Percentiles rank a stretch among this genome's conserved stretches.
Conservation (phyloP, 1,140 invertebrate genomes). For the Drosophila pandora region DNA sequence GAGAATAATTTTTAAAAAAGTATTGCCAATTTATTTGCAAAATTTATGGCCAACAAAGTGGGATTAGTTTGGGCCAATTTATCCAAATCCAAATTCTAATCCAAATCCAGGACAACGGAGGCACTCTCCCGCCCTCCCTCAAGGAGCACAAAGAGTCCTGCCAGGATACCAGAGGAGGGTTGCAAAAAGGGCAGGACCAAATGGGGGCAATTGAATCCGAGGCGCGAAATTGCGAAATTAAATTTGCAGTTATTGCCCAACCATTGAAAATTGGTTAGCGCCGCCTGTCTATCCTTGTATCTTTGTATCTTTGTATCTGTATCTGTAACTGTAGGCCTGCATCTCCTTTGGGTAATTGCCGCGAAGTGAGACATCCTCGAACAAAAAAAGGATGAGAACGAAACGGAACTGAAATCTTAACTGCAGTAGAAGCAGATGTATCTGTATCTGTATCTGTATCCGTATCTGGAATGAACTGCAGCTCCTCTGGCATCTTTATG, state of each 20-base stretch:
- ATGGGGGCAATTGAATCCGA: constrained; percentile 32
- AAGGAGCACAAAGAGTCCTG: constrained; percentile 16
- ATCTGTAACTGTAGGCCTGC: constrained; percentile 9
- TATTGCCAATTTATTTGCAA: constrained; percentile 54
- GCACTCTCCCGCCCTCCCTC: constrained; percentile 12
- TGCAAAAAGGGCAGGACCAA: not conserved
- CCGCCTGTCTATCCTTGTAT: constrained; percentile 45
- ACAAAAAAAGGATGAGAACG: constrained; percentile 15
- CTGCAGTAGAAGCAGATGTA: constrained; percentile 24
- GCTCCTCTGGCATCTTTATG: constrained; percentile 50
- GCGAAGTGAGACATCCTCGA: constrained; percentile 42
- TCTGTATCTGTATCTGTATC: constrained; percentile 23
- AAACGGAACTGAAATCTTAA: constrained; percentile 4
- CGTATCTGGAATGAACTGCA: constrained; percentile 1
- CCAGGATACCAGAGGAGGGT: constrained; percentile 1
- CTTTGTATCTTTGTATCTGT: constrained; percentile 3
- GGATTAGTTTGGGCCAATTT: constrained; percentile 49
- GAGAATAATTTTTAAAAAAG: constrained; percentile 19
- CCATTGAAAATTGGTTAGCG: constrained; percentile 78
- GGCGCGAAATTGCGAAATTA: constrained; percentile 80
- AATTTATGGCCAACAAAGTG: constrained; percentile 57
- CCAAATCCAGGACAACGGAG: not conserved
- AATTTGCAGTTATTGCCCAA: constrained; percentile 81
- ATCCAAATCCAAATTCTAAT: constrained; percentile 18
- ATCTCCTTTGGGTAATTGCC: constrained; percentile 46